Evolutionary conservation across 2,113 vertebrate species (phyloP), one percentile per base, ranked within the genome.

Genomic region (cattle (Bos taurus)): DNA sequence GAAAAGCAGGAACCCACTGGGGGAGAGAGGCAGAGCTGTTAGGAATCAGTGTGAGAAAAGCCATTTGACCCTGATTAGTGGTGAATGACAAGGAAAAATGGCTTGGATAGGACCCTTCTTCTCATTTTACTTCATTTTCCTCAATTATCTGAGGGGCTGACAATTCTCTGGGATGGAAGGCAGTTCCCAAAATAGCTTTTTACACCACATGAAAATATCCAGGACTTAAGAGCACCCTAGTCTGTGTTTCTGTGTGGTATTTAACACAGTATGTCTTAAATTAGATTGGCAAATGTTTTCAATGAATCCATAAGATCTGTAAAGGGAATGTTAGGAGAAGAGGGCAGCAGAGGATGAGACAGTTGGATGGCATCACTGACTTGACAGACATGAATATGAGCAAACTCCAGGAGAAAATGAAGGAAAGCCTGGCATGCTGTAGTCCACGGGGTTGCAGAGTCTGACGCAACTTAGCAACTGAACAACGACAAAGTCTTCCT

Each of bases 201-300:
- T 82, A 94, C 56, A 64, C 82, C 83, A 78, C 83, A 86, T 13
- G 54, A 94, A 90, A 93, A 92, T 40, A 95, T 43, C 46, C 46
- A 82, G 74, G 26, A 19, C 77, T 92, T 85, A 78, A 92, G 54
- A 92, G 25, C 43, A 81, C 21, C 78, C 91, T 60, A 15, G 71
- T 94, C 86, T 87, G 43, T 81, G 62, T 80, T 86, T 96, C 78
- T 48, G 28, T 62, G 36, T 30, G 50, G 78, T 57, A 46, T 87
- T 98, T 97, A 96, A 87, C 86, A 88, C 83, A 90, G 93, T 33
- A 30, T 88, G 88, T 71, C 95, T 91, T 96, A 86, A 94, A 88
- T 92, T 78, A 94, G 81, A 82, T 57, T 16, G 74, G 82, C 36
- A 97, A 88, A 43, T 14, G 21, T 40, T 93, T 86, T 88, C 56